Evolutionary conservation across 1,140 invertebrate genomes (phyloP).

Genomic region (Polyergus mexicanus): DNA sequence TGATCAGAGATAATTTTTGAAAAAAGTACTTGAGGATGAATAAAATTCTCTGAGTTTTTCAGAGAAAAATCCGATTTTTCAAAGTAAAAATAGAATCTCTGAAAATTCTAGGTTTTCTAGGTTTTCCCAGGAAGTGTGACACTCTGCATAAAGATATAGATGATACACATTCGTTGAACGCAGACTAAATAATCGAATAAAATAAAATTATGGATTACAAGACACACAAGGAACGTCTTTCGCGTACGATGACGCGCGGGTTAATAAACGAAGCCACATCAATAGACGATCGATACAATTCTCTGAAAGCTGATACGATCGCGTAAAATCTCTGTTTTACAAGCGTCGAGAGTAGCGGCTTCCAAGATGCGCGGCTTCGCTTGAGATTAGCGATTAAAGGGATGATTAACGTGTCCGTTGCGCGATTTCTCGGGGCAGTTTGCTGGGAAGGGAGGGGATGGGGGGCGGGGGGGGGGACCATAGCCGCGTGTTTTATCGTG

Average conservation of each 20-base stretch:
- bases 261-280: constrained; percentile 37
- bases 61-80: too few relatives aligned
- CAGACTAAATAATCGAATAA: not conserved
- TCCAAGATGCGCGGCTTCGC: not conserved
- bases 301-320: not conserved
- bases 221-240: not conserved
- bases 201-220: not conserved
- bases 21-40: too few relatives aligned
- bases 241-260: not conserved
- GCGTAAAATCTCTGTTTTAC: not conserved
- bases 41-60: too few relatives aligned
- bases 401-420: constrained; percentile 43
- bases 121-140: too few relatives aligned
- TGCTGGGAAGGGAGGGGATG: not conserved
- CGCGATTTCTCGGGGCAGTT: constrained; percentile 44
- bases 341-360: not conserved
- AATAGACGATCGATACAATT: constrained; percentile 6
- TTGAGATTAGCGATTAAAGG: constrained; percentile 57
- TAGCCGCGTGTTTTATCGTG: constrained; percentile 59
- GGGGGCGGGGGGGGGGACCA: too few relatives aligned
- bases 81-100: too few relatives aligned
- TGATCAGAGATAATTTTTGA: too few relatives aligned
- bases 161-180: not conserved
- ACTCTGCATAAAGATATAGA: too few relatives aligned
- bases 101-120: too few relatives aligned